Base-by-base conservation (phyloP, 1,140 invertebrate genomes). In the Agraylea sexmaculata region DNA sequence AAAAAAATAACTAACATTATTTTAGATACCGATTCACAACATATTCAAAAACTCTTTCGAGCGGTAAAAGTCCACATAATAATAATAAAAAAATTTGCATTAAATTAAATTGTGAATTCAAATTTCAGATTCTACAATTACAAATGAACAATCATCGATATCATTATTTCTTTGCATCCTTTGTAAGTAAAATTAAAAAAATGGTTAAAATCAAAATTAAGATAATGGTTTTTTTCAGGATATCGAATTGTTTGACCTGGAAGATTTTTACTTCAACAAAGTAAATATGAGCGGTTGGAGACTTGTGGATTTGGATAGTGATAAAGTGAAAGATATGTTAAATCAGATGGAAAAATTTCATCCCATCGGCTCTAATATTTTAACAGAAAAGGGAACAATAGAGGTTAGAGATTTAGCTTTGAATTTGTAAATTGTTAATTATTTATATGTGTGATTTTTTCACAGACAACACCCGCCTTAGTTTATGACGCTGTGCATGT, bases 91-190 rank as follows among this genome's bases (percentile, higher is more conserved):
- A 10, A 17, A 34, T 30, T 40, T 37, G 22, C 31, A 33, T 40
- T 42, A 21, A 34, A 47, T 32, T 17, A 1, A 7, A 51, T 46
- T 55, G 38, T 38, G 32, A 39, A 51, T 55, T 51, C 50, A 45
- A 47, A 63, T 51, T 66, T 42, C 73, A 92, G 88, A 87, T 91
- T 54, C 64, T 91, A 22, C 87, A 91, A 57, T 62, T 90, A 11
- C 87, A 91, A 60, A 91, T 92, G 88, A 92, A 91, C 57, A 87
- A 90, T 59, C 87, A 88, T 58, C 73, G 83, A 57, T 91, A 91
- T 57, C 87, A 93, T 60, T 93, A 91, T 57, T 79, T 91, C 64
- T 92, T 92, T 53, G 90, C 87, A 15, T 89, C 83, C 13, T 89
- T 91, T 60, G 88, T 90, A 75, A 87, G 84, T 86, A 73, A 50